Evolutionary conservation across 2,888 invertebrate species (phyloP), one percentile per base, ranked within the genome.

Genomic region (Cephus pulcher): DNA sequence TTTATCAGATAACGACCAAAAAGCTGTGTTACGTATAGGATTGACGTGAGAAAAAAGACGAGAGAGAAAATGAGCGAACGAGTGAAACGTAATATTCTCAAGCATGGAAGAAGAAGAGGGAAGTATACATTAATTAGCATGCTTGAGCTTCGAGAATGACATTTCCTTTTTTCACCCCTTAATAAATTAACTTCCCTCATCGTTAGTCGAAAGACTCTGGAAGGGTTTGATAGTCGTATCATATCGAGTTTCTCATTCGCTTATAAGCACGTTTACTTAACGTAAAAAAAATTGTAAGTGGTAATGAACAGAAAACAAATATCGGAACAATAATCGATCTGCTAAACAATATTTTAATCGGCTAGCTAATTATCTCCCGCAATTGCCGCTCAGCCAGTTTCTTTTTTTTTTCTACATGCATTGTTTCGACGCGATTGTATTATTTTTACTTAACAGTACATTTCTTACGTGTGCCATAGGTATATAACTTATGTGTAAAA

Each of bases 371-470:
- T 32, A 15, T 32, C 4, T 71, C 32, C 34, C 32, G 71, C 71
- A 71, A 71, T 71, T 34, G 33, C 12, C 32, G 3, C 71, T 56
- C 23, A 56, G 6, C 56, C 56, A 56, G 56, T 9, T 56, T 56
- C 23, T 23, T 23, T 56, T 32, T 33, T 32, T 71, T 71, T 6
- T 71, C 9, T 34, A 71, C 23, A 56, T 56, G 56, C 9, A 56
- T 56, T 56, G 23, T 23, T 80, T 69, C 75, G 79, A 79, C 82
- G 80, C 80, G 75, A 80, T 84, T 80, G 80, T 80, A 82, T 77
- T 81, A 70, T 69, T 82, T 74, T 78, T 81, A 78, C 73, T 78
- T 76, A 75, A 81, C 73, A 78, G 12, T 34, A 74, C 74, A n/a
- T 30, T 34, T 23, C 2, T 56, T 56, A 56, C 23, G 56, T 9